Evolutionary conservation across 2,888 invertebrate genomes (phyloP), one percentile per base, ranked within the genome.

Genomic region (Megaustenia siamemsis): DNA sequence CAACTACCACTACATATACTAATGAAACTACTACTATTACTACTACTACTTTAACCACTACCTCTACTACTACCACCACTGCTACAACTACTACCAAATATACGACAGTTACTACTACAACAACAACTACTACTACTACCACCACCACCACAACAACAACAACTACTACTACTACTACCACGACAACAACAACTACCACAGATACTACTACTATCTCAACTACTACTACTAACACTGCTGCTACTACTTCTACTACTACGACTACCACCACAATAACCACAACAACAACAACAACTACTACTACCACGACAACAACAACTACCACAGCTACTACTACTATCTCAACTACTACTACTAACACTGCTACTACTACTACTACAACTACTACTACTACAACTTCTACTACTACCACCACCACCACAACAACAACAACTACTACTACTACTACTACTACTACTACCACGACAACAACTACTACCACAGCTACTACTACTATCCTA

Each of bases 1-100:
- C 45, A 10, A 10, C 45, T 45, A 10, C 45, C 12, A 10, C 45
- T 45, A 10, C 45, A 10, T 45, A 6, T 45, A 10, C 45, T 45
- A 10, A 24, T 69, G 4, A 35, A 38, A 8, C 71, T 71, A 8
- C 71, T 71, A 8, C 71, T 71, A 8, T 40, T 71, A 38, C 71
- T 71, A 38, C 71, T 71, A 38, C 71, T 71, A 38, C 71, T 71
- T 71, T 40, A 38, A 38, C 71, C 38, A 38, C 71, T 71, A 38
- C 71, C 38, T 71, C 71, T 71, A 38, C 71, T 71, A 38, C 71
- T 71, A 38, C 71, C 38, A 38, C 71, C 38, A 38, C 71, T 71
- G 35, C 71, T 71, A 38, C 71, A 38, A n/a, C 71, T 71, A 38
- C 71, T 71, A 38, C 71, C 38, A 38, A 35, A 38, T 71, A 35